Conservation (phyloP, 2,797 vertebrate genomes). For the Hybognathus amarus region DNA sequence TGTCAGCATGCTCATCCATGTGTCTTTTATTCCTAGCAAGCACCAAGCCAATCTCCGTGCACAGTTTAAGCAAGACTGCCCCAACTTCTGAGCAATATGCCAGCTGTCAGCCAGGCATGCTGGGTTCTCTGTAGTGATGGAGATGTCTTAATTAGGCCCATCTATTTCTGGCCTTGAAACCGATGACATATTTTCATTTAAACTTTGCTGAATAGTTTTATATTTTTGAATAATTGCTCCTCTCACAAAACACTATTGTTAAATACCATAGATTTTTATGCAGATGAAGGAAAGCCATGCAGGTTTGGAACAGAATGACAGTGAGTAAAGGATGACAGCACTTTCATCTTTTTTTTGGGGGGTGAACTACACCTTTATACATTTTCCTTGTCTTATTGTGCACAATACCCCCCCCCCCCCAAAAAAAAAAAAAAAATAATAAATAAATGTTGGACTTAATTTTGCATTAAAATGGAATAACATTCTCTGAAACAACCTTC, state of each 20-base stretch:
- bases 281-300: not conserved
- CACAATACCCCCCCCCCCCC: not conserved
- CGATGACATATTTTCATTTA: slow-evolving; percentile 21
- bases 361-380: not conserved
- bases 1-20: slow-evolving; percentile 43
- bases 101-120: slow-evolving; percentile 51
- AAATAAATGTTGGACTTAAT: not conserved
- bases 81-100: slow-evolving; percentile 49
- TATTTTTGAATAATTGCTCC: slow-evolving; percentile 14
- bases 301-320: not conserved
- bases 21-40: slow-evolving; percentile 33
- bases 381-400: not conserved
- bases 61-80: slow-evolving; percentile 49
- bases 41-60: slow-evolving; percentile 23
- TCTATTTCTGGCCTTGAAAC: slow-evolving; percentile 44
- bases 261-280: not conserved
- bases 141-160: slow-evolving; percentile 47
- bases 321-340: not conserved
- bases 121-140: slow-evolving; percentile 37
- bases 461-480: not conserved
- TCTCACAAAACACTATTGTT: not conserved
- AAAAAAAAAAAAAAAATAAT: no score
- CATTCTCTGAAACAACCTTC: not conserved
- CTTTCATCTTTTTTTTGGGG: not conserved
- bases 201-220: slow-evolving; percentile 17